Evolutionary conservation across 2,797 vertebrate species (phyloP), one percentile per base, ranked within the genome.

Genomic region (Paratrypauchen microcephalus): DNA sequence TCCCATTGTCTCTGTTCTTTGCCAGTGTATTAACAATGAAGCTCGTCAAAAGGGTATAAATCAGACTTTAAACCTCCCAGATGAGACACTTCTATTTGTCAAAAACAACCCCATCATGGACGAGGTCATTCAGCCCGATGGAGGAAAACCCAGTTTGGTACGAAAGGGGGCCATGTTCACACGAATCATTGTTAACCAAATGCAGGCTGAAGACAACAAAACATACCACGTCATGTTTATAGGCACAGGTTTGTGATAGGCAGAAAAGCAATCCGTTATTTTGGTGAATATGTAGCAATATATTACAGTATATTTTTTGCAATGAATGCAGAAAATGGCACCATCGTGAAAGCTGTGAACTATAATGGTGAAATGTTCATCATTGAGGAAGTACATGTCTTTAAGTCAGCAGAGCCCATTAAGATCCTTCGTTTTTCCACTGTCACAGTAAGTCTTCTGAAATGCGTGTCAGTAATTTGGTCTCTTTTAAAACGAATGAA

Each of bases 351-450:
- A 86, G 94, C 93, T 19, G 87, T 95, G 30, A 93, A 86, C 74
- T 92, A 90, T 4, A 63, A 83, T 0, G 89, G 88, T 55, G 89
- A 95, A 56, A 92, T 90, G 86, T 88, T 95, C 83, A 93, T 94
- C 74, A 90, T 95, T 54, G 95, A 96, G 65, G 93, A 95, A 87
- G 79, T 94, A 18, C 88, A 93, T 66, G 84, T 96, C 60, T 95
- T 96, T 70, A 50, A 74, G 7, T 4, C 83, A 0, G 72, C 73
- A 0, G 88, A 89, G 48, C 83, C 92, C 0, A 81, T 95, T 19
- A 94, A 89, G 56, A 91, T 87, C 56, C 87, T 95, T 45, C 87
- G 78, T 30, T 87, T 94, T 68, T 94, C 93, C 9, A 68, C 81
- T 3, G 60, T 61, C 73, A 93, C 76, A 91, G 94, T 94, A 90